Conservation (phyloP, 37 sponge, comb jelly and placozoan species). For the Beroe forskalii region DNA sequence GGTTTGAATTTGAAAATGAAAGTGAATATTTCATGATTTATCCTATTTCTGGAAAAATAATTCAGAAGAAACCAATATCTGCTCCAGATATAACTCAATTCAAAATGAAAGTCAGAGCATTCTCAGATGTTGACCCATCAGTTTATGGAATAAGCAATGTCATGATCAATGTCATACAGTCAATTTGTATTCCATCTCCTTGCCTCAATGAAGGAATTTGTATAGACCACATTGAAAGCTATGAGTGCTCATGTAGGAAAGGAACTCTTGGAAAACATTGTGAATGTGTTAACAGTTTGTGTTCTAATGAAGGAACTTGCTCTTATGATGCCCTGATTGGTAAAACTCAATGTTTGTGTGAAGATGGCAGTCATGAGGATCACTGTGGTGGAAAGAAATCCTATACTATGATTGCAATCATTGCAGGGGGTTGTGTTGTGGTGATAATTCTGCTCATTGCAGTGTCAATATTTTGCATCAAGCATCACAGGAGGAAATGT, state of each 20-base stretch:
- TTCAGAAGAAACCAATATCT: background rate
- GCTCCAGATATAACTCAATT: background rate
- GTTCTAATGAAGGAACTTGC: constrained; percentile 15
- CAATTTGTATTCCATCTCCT: constrained; percentile 6
- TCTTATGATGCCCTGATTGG: background rate
- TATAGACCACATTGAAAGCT: constrained; percentile 1
- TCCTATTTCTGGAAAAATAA: background rate
- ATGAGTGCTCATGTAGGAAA: background rate
- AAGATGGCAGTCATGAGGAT: background rate
- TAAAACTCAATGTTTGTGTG: constrained; percentile 13
- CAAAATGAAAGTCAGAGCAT: background rate
- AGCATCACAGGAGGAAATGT: background rate
- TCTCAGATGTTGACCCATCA: background rate
- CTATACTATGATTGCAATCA: background rate
- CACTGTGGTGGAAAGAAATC: background rate
- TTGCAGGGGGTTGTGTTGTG: constrained; percentile 9
- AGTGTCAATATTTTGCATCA: background rate
- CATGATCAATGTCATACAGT: constrained; percentile 3
- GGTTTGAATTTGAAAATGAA: background rate
- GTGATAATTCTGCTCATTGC: background rate
- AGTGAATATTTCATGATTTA: background rate
- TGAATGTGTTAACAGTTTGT: background rate
- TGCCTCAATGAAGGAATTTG: constrained; percentile 14
- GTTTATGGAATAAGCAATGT: background rate
- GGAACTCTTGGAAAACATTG: constrained; percentile 26